These are phyloP conservation scores for Drosophila kambysellisi DNA, from an alignment of 2,888 invertebrate species.

Conservation along the genomic window DNA sequence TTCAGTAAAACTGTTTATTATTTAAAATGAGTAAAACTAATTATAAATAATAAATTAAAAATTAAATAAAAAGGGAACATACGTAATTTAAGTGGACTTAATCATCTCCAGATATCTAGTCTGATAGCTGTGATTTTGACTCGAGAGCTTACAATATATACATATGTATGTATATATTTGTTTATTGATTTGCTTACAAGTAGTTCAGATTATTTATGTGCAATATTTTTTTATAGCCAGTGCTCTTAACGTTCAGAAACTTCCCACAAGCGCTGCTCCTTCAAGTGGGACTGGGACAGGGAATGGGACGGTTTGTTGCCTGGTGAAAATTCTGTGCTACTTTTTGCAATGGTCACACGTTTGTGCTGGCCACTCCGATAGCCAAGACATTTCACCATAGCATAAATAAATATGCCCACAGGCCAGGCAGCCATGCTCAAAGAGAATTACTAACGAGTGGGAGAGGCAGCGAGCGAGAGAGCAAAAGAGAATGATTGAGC, in stretches of 20 bases:
- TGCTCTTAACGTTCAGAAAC: neutral
- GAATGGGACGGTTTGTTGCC: neutral
- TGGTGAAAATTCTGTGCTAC: constrained; percentile 64
- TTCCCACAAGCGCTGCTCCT: constrained; percentile 23
- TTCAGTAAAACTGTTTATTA: neutral
- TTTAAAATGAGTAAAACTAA: neutral
- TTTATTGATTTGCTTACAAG: neutral
- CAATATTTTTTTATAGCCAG: neutral
- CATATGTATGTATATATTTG: neutral
- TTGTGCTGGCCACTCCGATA: constrained; percentile 26
- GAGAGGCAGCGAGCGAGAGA: constrained; percentile 5
- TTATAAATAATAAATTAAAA: neutral
- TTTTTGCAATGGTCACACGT: constrained; percentile 48
- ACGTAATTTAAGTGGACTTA: too few species aligned
- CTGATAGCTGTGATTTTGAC: neutral
- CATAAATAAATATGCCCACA: constrained; percentile 66
- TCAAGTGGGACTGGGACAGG: neutral
- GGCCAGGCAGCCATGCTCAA: constrained; percentile 52
- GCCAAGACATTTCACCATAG: constrained; percentile 62
- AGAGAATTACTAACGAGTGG: constrained; percentile 17
- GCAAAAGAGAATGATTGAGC: constrained; percentile 13
- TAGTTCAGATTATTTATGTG: neutral
- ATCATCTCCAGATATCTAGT: neutral
- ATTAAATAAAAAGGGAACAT: neutral
- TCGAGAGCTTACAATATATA: neutral